phyloP scores from a whole-genome alignment of 2,888 invertebrate genomes.

The Dryocosmus kuriphilus region DNA sequence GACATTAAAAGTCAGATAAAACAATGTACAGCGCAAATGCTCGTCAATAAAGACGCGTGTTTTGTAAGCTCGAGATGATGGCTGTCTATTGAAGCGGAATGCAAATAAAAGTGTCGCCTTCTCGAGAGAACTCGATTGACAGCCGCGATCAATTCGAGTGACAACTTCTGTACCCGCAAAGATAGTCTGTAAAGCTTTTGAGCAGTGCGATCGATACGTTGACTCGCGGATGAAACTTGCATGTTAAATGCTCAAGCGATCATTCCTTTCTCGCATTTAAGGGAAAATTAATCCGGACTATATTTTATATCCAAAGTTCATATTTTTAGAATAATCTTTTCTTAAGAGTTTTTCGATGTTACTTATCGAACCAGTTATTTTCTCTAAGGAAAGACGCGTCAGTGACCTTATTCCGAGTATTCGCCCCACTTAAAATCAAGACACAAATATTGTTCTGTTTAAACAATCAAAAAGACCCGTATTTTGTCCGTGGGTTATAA shows the following conservation, averaged over 20 bases:
- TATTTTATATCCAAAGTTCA: conserved; percentile 31
- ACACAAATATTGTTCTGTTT: conserved; percentile 64
- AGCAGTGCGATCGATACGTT: conserved; percentile 17
- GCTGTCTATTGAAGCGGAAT: conserved; percentile 22
- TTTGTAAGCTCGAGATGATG: conserved; percentile 10
- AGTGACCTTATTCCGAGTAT: conserved; percentile 49
- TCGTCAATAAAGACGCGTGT: conserved; percentile 39
- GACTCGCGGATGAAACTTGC: conserved; percentile 21
- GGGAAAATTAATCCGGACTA: conserved; percentile 34
- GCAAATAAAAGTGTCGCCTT: background rate
- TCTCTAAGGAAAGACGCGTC: conserved; percentile 21
- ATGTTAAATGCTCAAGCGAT: conserved; percentile 25
- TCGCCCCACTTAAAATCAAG: conserved; percentile 55
- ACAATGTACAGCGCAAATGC: conserved; percentile 43
- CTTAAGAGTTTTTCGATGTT: conserved; percentile 8
- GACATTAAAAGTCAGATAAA: conserved; percentile 51
- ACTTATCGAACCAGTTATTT: background rate
- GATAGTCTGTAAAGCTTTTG: conserved; percentile 27
- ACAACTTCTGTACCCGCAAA: conserved; percentile 1
- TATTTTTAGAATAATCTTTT: conserved; percentile 36
- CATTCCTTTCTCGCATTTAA: conserved; percentile 35
- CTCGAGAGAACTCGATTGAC: conserved; percentile 17
- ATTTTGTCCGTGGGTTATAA: conserved; percentile 69
- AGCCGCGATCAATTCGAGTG: conserved; percentile 16
- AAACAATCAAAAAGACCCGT: conserved; percentile 66